Conservation (phyloP, 2,113 vertebrate genomes). For the Paradoxurus hermaphroditus region DNA sequence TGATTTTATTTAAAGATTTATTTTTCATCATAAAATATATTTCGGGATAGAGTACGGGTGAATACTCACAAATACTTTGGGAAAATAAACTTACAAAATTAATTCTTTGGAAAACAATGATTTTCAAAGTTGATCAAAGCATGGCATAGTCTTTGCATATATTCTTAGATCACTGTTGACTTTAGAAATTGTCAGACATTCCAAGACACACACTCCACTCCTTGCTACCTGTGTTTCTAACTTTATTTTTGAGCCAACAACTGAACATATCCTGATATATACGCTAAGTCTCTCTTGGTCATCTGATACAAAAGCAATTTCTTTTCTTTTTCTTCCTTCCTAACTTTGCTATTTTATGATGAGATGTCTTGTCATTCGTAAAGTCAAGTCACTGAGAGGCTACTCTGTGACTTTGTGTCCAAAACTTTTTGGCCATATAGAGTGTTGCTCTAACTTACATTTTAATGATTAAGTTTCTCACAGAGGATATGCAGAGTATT, state of each 20-base stretch:
- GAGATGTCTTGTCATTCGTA: background rate
- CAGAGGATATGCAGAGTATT: background rate
- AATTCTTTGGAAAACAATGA: background rate
- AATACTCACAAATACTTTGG: background rate
- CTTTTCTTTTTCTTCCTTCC: background rate
- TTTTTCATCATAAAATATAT: background rate
- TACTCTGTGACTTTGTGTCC: background rate
- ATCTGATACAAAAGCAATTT: background rate
- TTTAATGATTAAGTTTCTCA: background rate
- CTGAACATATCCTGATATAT: background rate
- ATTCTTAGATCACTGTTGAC: background rate
- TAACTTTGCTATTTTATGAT: background rate
- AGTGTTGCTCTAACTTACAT: background rate
- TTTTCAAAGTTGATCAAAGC: background rate
- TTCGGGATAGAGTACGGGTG: background rate
- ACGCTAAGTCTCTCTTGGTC: background rate
- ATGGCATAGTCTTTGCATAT: background rate
- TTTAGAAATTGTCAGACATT: background rate
- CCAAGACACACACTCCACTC: fast-evolving
- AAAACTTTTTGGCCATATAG: background rate
- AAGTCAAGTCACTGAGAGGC: background rate
- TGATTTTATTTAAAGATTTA: background rate
- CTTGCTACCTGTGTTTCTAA: background rate
- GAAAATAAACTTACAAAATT: background rate
- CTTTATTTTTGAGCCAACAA: background rate